Evolutionary conservation across 2,113 vertebrate species (phyloP), one percentile per base, ranked within the genome.

Genomic region (Boleophthalmus pectinirostris): DNA sequence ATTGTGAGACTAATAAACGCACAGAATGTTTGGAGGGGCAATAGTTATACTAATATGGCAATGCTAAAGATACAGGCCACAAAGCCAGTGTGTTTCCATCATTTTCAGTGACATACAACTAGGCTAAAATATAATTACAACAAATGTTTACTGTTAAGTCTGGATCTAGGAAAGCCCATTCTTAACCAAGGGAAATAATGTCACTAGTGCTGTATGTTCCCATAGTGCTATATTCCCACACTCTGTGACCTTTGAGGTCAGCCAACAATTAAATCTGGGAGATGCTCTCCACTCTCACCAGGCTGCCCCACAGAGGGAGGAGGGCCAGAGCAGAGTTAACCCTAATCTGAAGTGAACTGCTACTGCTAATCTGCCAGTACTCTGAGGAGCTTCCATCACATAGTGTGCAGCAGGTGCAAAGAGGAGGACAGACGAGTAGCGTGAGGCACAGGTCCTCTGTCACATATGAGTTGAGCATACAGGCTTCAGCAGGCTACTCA

Each of bases 211-310:
- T 9, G 20, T 54, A 38, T 66, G 57, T 79, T 63, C 79, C 61
- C 29, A 21, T 64, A 57, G 71, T 74, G 54, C 57, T n/a, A 68
- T 61, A 69, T 43, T 23, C 58, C 72, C 54, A 77, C 51, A 21
- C 51, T 1, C 58, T 69, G 29, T 66, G 70, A 68, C 74, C 81
- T 69, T 61, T n/a, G 56, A 85, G 85, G 88, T 90, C 81, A 87
- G 82, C 69, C 49, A 81, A 78, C 75, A 90, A 89, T 90, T 88
- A 86, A 82, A 86, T 74, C 79, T 81, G 66, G 72, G 77, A 78
- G 72, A 49, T 23, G n/a, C 57, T 82, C 80, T 79, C 54, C 61
- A 77, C 35, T 69, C 80, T 67, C 73, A 73, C 57, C 68, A 77
- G 66, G 57, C 74, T 64, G 45, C 80, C 72, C 60, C 60, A 35